phyloP scores from a whole-genome alignment of 2,797 vertebrate species.

The Periophthalmus magnuspinnatus region DNA sequence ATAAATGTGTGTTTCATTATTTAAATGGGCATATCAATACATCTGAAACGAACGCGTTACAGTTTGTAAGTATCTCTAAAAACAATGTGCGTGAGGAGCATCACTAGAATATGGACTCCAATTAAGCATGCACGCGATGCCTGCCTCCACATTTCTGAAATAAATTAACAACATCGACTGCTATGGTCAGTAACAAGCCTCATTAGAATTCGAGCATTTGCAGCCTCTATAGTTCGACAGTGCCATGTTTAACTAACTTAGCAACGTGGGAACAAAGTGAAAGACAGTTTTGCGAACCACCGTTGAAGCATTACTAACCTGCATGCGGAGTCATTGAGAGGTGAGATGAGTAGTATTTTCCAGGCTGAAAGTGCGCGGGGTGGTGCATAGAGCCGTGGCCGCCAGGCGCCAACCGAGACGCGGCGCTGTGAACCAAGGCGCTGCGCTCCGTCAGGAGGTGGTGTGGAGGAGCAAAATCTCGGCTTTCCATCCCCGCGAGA shows the following conservation, averaged over 20 bases:
- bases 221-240: background rate
- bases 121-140: background rate
- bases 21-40: too few relatives aligned
- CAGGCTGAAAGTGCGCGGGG: slow-evolving; percentile 88
- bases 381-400: slow-evolving; percentile 86
- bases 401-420: slow-evolving; percentile 81
- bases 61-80: too few relatives aligned
- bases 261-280: slow-evolving; percentile 7
- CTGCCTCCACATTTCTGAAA: background rate
- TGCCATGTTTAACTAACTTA: background rate
- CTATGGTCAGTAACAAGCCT: background rate
- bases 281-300: background rate
- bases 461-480: slow-evolving; percentile 92
- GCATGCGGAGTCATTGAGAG: slow-evolving; percentile 93
- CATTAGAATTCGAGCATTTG: background rate
- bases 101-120: background rate
- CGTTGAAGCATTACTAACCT: slow-evolving; percentile 78
- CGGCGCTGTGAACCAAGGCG: slow-evolving; percentile 86
- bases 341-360: slow-evolving; percentile 91
- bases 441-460: slow-evolving; percentile 90
- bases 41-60: too few relatives aligned
- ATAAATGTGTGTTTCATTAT: too few relatives aligned
- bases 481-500: slow-evolving; percentile 89
- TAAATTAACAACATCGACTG: background rate
- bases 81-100: too few relatives aligned